Evolutionary conservation across 2,888 invertebrate species (phyloP).

Genomic region (Philereme transversata): DNA sequence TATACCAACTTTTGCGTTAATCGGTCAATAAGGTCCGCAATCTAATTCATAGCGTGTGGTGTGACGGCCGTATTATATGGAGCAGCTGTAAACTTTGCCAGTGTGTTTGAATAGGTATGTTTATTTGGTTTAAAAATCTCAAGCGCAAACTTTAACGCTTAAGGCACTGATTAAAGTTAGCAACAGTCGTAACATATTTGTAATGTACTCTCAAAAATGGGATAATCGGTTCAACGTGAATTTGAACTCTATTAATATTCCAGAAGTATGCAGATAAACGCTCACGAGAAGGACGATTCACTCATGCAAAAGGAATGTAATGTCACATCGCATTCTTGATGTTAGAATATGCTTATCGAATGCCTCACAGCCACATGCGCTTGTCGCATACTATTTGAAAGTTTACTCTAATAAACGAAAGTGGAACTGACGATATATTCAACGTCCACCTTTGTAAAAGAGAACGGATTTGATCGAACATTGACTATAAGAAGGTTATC

Average conservation of each 20-base stretch:
- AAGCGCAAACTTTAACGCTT: too few species aligned
- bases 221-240: not conserved
- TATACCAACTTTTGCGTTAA: conserved; percentile 42
- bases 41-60: conserved; percentile 34
- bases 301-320: conserved; percentile 16
- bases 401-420: conserved; percentile 14
- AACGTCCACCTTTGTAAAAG: conserved; percentile 5
- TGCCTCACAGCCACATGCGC: conserved; percentile 14
- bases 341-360: conserved; percentile 22
- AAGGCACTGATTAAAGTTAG: too few species aligned
- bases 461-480: conserved; percentile 2
- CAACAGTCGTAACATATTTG: too few species aligned
- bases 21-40: conserved; percentile 39
- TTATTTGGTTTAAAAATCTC: too few species aligned
- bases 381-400: conserved; percentile 21
- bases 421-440: conserved; percentile 12
- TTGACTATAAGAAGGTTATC: not conserved
- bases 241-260: not conserved
- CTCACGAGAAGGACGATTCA: conserved; percentile 6
- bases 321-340: conserved; percentile 24
- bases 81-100: conserved; percentile 1
- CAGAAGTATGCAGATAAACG: not conserved
- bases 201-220: too few species aligned
- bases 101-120: too few species aligned
- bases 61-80: conserved; percentile 14